Percentiles rank a stretch among this genome's conserved stretches.
Evolutionary conservation across 2,113 vertebrate genomes (phyloP).

Genomic region (Kryptolebias marmoratus): DNA sequence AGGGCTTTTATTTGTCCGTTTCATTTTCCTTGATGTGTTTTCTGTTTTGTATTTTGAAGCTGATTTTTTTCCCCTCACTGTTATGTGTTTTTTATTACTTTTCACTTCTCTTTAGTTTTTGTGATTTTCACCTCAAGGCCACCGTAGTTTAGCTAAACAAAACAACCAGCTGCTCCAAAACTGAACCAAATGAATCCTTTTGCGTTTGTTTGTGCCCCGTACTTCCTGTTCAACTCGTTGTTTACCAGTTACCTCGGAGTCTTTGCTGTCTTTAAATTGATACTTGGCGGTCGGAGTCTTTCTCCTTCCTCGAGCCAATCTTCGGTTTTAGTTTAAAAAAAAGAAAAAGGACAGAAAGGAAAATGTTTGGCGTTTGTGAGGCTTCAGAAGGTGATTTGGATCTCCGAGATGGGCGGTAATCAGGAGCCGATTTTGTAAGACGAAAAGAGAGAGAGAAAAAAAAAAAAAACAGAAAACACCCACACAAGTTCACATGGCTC

Average conservation of each 20-base stretch:
- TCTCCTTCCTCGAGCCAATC: conserved; percentile 40
- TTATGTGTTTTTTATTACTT: no score
- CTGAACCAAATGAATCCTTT: conserved; percentile 14
- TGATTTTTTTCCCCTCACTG: no score
- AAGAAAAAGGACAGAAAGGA: conserved; percentile 20
- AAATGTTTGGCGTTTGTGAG: conserved; percentile 42
- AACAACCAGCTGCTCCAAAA: neutral
- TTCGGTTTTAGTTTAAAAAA: conserved; percentile 26
- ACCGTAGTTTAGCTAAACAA: neutral
- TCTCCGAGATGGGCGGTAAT: conserved; percentile 68
- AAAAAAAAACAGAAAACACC: conserved; percentile 62
- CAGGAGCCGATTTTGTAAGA: conserved; percentile 66
- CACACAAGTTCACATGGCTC: conserved; percentile 78
- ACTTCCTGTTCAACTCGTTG: conserved; percentile 34
- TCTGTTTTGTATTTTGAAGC: neutral
- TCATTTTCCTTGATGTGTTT: neutral
- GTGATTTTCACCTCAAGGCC: neutral
- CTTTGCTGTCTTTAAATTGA: conserved; percentile 58
- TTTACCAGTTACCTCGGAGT: conserved; percentile 58
- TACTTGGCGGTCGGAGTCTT: conserved; percentile 44
- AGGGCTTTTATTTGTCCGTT: no score
- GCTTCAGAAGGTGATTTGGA: conserved; percentile 71
- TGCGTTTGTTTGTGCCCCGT: neutral
- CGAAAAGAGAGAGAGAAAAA: conserved; percentile 18
- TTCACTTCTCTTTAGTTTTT: neutral